Conservation (phyloP, 2,888 invertebrate genomes). For the Mythimna ferrago region DNA sequence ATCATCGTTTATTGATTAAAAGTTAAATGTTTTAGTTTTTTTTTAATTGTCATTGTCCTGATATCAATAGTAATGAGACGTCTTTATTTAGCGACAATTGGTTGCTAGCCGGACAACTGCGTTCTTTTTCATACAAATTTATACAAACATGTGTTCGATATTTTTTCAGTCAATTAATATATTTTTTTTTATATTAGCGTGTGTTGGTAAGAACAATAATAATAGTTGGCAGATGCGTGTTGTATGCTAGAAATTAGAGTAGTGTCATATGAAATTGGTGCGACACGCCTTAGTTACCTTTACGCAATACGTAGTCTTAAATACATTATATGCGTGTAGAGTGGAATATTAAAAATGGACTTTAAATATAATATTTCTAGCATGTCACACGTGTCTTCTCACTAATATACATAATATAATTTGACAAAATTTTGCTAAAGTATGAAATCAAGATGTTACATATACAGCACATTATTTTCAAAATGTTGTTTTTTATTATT, state of each 20-base stretch:
- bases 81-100: slow-evolving; percentile 40
- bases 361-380: slow-evolving; percentile 23
- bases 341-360: background rate
- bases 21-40: slow-evolving; percentile 12
- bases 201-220: slow-evolving; percentile 27
- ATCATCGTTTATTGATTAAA: slow-evolving; percentile 27
- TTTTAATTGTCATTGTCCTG: slow-evolving; percentile 3
- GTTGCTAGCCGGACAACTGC: slow-evolving; percentile 13
- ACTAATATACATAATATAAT: background rate
- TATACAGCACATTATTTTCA: slow-evolving; percentile 29
- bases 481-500: slow-evolving; percentile 53
- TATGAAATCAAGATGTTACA: slow-evolving; percentile 28
- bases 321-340: slow-evolving; percentile 31
- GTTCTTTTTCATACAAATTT: slow-evolving; percentile 21
- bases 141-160: slow-evolving; percentile 30
- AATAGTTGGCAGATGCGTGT: slow-evolving; percentile 23
- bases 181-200: slow-evolving; percentile 36
- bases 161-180: slow-evolving; percentile 35
- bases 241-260: slow-evolving; percentile 35
- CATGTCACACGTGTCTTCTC: slow-evolving; percentile 39
- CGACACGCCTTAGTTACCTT: slow-evolving; percentile 45
- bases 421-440: slow-evolving; percentile 21
- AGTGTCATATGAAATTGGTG: background rate
- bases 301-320: slow-evolving; percentile 45
- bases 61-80: slow-evolving; percentile 14